Percentiles rank a stretch among this genome's conserved stretches.
phyloP scores from a whole-genome alignment of 2,113 vertebrate genomes.

The Oncorhynchus keta region DNA sequence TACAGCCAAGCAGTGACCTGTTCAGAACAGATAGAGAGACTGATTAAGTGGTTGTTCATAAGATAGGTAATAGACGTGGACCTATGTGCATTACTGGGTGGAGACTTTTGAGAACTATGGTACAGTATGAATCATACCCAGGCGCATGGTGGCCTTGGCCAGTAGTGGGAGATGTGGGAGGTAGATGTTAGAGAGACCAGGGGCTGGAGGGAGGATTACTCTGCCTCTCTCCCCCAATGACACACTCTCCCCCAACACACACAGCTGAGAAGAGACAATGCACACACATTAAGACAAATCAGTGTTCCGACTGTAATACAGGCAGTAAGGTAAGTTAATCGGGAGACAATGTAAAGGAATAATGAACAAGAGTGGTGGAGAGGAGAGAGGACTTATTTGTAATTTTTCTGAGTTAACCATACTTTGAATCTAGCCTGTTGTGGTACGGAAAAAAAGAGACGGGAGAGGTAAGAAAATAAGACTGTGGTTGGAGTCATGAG shows the following conservation, averaged over 20 bases:
- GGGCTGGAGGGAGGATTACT: slow-evolving; percentile 52
- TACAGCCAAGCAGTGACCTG: slow-evolving; percentile 70
- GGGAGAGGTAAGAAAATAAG: not conserved
- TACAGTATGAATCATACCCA: slow-evolving; percentile 76
- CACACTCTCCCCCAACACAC: slow-evolving; percentile 74
- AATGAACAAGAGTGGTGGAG: too few species aligned
- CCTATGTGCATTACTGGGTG: too few species aligned
- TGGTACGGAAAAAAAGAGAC: too few species aligned
- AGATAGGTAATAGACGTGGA: too few species aligned
- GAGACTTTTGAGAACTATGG: not conserved
- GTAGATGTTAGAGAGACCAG: slow-evolving; percentile 81
- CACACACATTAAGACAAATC: too few species aligned
- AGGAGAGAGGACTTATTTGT: not conserved
- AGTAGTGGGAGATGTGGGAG: slow-evolving; percentile 81
- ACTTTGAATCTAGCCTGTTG: too few species aligned
- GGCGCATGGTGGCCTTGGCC: slow-evolving; percentile 79
- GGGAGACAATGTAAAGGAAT: too few species aligned
- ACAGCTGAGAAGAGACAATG: slow-evolving; percentile 68
- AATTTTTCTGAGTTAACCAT: too few species aligned
- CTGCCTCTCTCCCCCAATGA: slow-evolving; percentile 54
- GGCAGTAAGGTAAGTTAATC: too few species aligned
- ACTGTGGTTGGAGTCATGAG: not conserved
- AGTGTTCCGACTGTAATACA: too few species aligned
- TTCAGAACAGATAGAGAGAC: not conserved
- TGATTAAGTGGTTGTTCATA: not conserved